Evolutionary conservation across 2,888 invertebrate species (phyloP).

Genomic region (Ecliptopera silaceata): DNA sequence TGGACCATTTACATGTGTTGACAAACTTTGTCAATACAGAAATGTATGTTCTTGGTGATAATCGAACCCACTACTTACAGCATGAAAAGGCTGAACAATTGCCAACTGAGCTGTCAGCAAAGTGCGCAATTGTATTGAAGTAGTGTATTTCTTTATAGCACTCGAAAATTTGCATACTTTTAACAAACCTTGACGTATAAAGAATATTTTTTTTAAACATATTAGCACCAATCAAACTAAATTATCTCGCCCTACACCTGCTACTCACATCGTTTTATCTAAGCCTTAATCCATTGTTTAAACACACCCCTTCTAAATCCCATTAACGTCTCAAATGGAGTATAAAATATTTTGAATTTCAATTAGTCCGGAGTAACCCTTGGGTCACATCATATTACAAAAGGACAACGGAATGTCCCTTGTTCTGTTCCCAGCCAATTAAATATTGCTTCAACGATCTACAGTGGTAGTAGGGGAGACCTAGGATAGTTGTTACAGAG

Average conservation of each 20-base stretch:
- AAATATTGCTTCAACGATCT: conserved; percentile 50
- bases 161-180: too few species aligned
- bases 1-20: too few species aligned
- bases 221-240: neutral
- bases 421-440: conserved; percentile 62
- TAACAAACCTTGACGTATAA: neutral
- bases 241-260: conserved; percentile 6
- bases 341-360: conserved; percentile 71
- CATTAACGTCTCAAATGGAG: conserved; percentile 50
- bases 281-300: conserved; percentile 31
- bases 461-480: conserved; percentile 45
- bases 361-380: conserved; percentile 67
- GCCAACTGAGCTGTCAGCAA: too few species aligned
- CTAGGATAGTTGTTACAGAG: too few species aligned
- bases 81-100: too few species aligned
- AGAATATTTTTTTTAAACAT: neutral
- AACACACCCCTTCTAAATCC: conserved; percentile 30
- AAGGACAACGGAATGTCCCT: conserved; percentile 61
- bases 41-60: too few species aligned
- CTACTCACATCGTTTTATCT: conserved; percentile 28
- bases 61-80: too few species aligned
- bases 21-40: too few species aligned
- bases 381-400: conserved; percentile 67
- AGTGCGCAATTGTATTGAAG: too few species aligned
- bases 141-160: too few species aligned